Percentiles rank a stretch among this genome's conserved stretches.
Conservation (phyloP, 2,797 vertebrate species). For the Phalloptychus januarius region DNA sequence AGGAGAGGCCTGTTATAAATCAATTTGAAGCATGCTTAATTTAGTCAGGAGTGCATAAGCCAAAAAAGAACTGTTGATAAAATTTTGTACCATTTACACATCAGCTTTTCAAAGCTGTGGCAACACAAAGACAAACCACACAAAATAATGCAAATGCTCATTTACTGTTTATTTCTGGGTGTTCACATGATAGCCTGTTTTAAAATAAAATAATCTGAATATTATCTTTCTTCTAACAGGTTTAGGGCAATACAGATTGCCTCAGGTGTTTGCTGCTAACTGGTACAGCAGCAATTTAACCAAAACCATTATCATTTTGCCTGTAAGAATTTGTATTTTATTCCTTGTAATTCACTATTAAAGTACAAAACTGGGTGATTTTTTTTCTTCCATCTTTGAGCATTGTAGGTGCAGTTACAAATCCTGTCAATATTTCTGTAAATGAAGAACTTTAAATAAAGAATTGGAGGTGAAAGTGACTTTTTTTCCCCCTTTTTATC, state of each 20-base stretch:
- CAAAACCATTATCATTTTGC: constrained; percentile 34
- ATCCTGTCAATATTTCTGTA: constrained; percentile 63
- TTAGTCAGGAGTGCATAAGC: constrained; percentile 27
- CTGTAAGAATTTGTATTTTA: constrained; percentile 41
- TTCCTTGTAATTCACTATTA: constrained; percentile 43
- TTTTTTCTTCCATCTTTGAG: constrained; percentile 14
- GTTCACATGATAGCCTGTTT: constrained; percentile 55
- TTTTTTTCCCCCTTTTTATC: constrained; percentile 21
- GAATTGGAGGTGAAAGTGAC: constrained; percentile 48
- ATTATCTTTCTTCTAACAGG: constrained; percentile 30
- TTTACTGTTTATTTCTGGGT: constrained; percentile 29
- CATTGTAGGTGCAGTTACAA: constrained; percentile 38
- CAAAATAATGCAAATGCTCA: constrained; percentile 16
- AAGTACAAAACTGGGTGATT: constrained; percentile 36
- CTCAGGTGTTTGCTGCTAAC: constrained; percentile 39
- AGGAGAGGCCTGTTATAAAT: constrained; percentile 31
- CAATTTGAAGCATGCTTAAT: constrained; percentile 62
- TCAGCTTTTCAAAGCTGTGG: constrained; percentile 40
- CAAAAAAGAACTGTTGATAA: constrained; percentile 31
- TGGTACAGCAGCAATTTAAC: constrained; percentile 43
- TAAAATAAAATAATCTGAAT: constrained; percentile 39
- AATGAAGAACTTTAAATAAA: constrained; percentile 69
- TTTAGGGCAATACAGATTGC: constrained; percentile 37
- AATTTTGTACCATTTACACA: constrained; percentile 43
- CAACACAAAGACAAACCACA: constrained; percentile 24